A percentile compares a stretch with the other conserved stretches of the same genome.
These are phyloP conservation scores for Rhinella marina DNA, from an alignment of 2,797 vertebrate genomes.

Conservation along the genomic window DNA sequence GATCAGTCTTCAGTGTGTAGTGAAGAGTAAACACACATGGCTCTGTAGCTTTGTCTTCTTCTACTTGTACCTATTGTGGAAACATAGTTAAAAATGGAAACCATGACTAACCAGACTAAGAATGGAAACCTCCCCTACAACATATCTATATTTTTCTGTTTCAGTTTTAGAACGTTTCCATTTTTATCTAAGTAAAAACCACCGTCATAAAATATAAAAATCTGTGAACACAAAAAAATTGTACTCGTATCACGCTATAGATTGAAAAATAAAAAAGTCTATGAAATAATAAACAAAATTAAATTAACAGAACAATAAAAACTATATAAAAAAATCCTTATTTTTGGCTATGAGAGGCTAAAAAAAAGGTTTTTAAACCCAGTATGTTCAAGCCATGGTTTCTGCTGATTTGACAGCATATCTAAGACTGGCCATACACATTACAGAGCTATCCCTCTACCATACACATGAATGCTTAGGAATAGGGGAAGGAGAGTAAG, in stretches of 20 bases:
- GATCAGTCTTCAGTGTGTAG: not conserved
- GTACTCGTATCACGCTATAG: not conserved
- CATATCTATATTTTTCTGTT: not conserved
- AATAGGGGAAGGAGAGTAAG: too few species aligned
- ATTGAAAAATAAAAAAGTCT: not conserved
- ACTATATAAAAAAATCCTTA: too few species aligned
- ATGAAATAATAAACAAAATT: not conserved
- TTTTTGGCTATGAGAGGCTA: too few species aligned
- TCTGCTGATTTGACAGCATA: too few species aligned
- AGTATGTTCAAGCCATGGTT: too few species aligned
- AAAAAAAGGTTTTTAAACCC: too few species aligned
- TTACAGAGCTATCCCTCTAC: too few species aligned
- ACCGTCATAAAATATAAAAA: not conserved
- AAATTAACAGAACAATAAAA: not conserved
- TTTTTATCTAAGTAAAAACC: not conserved
- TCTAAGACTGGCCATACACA: too few species aligned
- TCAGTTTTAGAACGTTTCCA: not conserved
- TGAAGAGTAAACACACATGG: not conserved
- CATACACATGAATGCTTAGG: too few species aligned
- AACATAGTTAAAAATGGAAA: not conserved
- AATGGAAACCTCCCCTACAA: not conserved
- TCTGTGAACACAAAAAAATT: not conserved
- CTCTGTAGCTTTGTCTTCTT: not conserved
- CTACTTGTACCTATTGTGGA: not conserved
- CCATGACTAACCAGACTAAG: conserved; percentile 4